Percentiles rank a stretch among this genome's conserved stretches.
These are phyloP conservation scores for Ceratina japonica DNA, from an alignment of 1,140 invertebrate species.

Conservation along the genomic window DNA sequence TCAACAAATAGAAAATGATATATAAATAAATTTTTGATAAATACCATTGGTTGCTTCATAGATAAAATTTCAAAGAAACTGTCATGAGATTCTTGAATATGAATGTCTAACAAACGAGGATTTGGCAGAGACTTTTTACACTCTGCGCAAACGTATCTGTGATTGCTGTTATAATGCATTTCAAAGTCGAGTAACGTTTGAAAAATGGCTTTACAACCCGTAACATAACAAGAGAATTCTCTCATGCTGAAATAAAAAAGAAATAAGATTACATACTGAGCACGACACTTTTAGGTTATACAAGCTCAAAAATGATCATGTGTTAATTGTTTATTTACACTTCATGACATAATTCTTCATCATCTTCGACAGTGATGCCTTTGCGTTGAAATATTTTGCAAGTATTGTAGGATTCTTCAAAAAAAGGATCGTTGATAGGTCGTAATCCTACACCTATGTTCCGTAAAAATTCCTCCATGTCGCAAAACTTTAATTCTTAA, in stretches of 20 bases:
- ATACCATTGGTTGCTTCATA: conserved; percentile 83
- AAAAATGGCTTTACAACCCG: conserved; percentile 74
- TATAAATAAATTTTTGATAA: conserved; percentile 38
- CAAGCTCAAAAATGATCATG: neutral
- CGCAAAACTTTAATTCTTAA: neutral
- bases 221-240: conserved; percentile 74
- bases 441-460: conserved; percentile 71
- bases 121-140: conserved; percentile 83
- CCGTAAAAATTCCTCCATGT: conserved; percentile 59
- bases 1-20: too few relatives aligned
- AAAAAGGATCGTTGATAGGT: conserved; percentile 73
- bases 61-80: conserved; percentile 84
- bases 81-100: conserved; percentile 85
- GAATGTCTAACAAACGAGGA: conserved; percentile 84
- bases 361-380: conserved; percentile 74
- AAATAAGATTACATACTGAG: neutral
- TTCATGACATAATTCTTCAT: conserved; percentile 76
- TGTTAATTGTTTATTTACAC: conserved; percentile 59
- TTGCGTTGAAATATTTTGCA: conserved; percentile 72
- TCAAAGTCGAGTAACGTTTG: conserved; percentile 77
- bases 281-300: conserved; percentile 36
- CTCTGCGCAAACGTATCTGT: conserved; percentile 76
- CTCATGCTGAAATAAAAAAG: conserved; percentile 70
- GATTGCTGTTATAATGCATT: conserved; percentile 78
- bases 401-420: conserved; percentile 68